Evolutionary conservation across 2,113 vertebrate species (phyloP).

Genomic region (Brachypodius melanocephalos): DNA sequence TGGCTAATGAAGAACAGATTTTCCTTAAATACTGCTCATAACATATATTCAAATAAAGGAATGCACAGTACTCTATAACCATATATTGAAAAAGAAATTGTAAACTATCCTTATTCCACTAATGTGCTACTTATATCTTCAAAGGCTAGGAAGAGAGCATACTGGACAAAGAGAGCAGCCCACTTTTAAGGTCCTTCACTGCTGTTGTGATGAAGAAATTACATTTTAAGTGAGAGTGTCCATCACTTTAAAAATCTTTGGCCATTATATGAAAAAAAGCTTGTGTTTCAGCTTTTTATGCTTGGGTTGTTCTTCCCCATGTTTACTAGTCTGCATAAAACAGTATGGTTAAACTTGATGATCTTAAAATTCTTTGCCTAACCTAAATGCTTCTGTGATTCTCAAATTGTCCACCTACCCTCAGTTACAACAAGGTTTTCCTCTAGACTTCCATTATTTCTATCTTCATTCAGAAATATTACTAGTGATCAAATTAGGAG

Average conservation of each 20-base stretch:
- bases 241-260: not conserved
- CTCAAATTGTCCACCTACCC: not conserved
- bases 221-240: not conserved
- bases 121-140: not conserved
- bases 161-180: not conserved
- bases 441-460: not conserved
- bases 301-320: not conserved
- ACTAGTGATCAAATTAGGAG: not conserved
- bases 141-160: not conserved
- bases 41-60: not conserved
- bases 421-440: not conserved
- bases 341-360: not conserved
- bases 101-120: not conserved
- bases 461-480: not conserved
- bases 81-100: not conserved
- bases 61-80: not conserved
- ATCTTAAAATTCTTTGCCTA: not conserved
- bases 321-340: not conserved
- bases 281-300: not conserved
- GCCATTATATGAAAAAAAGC: not conserved
- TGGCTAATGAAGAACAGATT: not conserved
- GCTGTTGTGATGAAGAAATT: not conserved
- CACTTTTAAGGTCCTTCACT: not conserved
- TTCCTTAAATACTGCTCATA: not conserved
- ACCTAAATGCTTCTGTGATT: not conserved